These are phyloP conservation scores for Tetheella fluctuosa DNA, from an alignment of 2,888 invertebrate genomes.

Conservation along the genomic window DNA sequence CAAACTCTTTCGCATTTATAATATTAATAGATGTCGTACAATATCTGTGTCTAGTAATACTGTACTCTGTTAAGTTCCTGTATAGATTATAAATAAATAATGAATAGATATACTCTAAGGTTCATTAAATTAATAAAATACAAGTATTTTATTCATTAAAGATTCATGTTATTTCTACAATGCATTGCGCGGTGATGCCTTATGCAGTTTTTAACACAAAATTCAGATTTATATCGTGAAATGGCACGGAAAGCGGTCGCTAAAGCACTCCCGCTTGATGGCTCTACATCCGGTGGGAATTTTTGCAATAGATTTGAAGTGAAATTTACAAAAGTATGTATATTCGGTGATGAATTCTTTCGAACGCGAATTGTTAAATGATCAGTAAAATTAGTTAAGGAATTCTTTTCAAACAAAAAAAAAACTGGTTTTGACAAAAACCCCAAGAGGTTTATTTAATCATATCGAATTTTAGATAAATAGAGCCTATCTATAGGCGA, in stretches of 20 bases:
- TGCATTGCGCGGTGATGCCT: not conserved
- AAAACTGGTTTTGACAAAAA: no score
- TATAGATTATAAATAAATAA: no score
- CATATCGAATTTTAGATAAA: no score
- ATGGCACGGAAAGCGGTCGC: slow-evolving; percentile 47
- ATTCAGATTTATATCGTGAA: slow-evolving; percentile 49
- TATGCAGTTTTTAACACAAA: slow-evolving; percentile 37
- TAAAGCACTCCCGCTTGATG: slow-evolving; percentile 39
- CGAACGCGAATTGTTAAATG: slow-evolving; percentile 35
- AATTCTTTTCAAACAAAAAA: slow-evolving; percentile 4
- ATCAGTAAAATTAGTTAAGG: slow-evolving; percentile 41
- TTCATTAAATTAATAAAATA: not conserved
- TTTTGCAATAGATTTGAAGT: slow-evolving; percentile 42
- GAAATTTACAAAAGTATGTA: slow-evolving; percentile 39
- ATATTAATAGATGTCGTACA: no score
- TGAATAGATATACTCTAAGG: no score
- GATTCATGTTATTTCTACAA: not conserved
- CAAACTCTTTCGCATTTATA: no score
- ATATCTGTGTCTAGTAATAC: no score
- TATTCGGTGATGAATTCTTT: slow-evolving; percentile 37
- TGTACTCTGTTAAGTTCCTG: no score
- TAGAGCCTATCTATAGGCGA: no score
- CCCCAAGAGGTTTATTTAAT: no score
- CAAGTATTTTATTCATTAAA: not conserved
- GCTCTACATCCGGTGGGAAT: slow-evolving; percentile 39